Percentiles rank a stretch among this genome's conserved stretches.
phyloP scores from a whole-genome alignment of 2,113 vertebrate species.

The Opisthocomus hoazin region DNA sequence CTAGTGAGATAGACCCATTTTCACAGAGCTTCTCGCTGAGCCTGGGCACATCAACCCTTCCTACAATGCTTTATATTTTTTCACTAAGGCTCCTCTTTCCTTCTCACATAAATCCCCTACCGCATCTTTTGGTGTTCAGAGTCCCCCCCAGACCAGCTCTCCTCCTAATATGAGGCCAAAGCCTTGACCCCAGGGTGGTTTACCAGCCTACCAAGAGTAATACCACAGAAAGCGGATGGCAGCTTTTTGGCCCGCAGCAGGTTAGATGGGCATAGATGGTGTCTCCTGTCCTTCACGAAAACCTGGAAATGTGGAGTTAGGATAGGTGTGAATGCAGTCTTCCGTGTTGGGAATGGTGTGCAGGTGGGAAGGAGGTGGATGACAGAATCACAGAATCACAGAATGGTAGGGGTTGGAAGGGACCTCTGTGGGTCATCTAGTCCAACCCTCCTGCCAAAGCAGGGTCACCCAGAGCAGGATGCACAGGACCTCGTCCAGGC shows the following conservation, averaged over 20 bases:
- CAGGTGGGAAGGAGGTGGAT: neutral
- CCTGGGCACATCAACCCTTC: no score
- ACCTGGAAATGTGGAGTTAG: neutral
- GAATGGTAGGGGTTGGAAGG: no score
- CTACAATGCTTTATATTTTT: fast-evolving
- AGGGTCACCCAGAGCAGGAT: no score
- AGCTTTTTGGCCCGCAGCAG: neutral
- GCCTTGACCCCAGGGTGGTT: neutral
- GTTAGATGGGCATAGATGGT: neutral
- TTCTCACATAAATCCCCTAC: neutral
- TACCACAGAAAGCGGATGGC: neutral
- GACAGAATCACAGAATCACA: no score
- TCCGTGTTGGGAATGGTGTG: neutral
- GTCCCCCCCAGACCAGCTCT: neutral
- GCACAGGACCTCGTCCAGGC: no score
- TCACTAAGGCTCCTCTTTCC: neutral
- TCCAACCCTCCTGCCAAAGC: no score
- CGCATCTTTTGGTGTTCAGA: neutral
- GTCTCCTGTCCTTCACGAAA: neutral
- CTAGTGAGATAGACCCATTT: slow-evolving; percentile 31
- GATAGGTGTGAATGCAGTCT: neutral
- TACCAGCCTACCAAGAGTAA: neutral
- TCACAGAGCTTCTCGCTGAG: neutral
- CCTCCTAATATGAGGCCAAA: neutral
- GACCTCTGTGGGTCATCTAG: no score